These are phyloP conservation scores for Panulirus ornatus DNA, from an alignment of 1,140 invertebrate species.

Conservation along the genomic window DNA sequence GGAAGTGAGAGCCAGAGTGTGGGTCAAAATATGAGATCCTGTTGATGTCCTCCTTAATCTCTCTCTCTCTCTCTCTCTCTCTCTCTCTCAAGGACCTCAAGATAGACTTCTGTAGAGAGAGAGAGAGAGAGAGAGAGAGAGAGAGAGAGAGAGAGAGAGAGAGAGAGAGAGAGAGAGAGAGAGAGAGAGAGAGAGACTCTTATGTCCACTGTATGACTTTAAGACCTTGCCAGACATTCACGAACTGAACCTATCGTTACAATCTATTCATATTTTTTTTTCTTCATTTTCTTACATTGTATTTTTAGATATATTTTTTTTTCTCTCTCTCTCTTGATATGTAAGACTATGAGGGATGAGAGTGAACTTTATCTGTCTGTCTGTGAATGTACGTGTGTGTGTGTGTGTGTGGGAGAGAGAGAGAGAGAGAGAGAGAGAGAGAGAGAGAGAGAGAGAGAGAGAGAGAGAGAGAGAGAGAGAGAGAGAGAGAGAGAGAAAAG, in stretches of 20 bases:
- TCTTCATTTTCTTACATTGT: too few species aligned
- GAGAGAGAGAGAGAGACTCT: background rate
- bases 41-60: background rate
- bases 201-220: background rate
- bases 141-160: background rate
- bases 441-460: background rate
- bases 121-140: background rate
- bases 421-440: background rate
- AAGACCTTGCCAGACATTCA: too few species aligned
- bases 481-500: background rate
- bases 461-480: background rate
- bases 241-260: too few species aligned
- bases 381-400: too few species aligned
- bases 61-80: slow-evolving; percentile 18
- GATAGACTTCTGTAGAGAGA: background rate
- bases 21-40: too few species aligned
- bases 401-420: background rate
- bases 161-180: slow-evolving; percentile 29
- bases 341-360: too few species aligned
- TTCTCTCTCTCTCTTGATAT: too few species aligned
- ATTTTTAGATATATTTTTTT: too few species aligned
- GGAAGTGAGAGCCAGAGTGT: too few species aligned
- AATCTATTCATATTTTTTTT: too few species aligned
- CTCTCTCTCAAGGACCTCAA: background rate
- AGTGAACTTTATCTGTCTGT: too few species aligned